Evolutionary conservation across 1,140 invertebrate genomes (phyloP), one percentile per base, ranked within the genome.

Genomic region (Chelonus insularis): DNA sequence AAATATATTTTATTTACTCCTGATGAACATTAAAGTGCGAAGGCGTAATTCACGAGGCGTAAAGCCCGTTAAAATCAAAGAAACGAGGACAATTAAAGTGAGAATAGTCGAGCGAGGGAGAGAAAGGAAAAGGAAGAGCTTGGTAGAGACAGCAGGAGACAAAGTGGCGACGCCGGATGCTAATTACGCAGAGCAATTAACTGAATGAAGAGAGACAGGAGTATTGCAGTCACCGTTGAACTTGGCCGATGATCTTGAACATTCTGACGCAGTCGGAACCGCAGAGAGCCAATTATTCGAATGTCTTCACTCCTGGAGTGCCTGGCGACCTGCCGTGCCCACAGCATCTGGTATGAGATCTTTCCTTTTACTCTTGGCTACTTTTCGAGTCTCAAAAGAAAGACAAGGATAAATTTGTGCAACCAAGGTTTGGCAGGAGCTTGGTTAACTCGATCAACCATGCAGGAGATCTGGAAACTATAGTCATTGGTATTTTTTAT

Each of bases 241-340:
- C 36, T 39, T 14, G 9, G 4, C 4, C 36, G 36, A 29, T 29
- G 25, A 29, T 29, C 25, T 29, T 29, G 25, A 4, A 29, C 25
- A 29, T 29, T 29, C 36, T 39, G 36, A 39, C 36, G 36, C 63
- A 66, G 64, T 72, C 56, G 63, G 66, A 72, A 72, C 69, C 69
- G 68, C 70, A 71, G 51, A 62, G 63, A 63, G 36, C 70, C 71
- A 73, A 73, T 73, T 73, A 73, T 68, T 73, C 64, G 58, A 70
- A 73, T 68, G 68, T 72, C 70, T 73, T 73, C 71, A 72, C 71
- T 73, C 67, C 65, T 62, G 65, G 70, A 65, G 68, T 64, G 70
- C 67, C 68, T 68, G 12, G 66, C 67, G 67, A 72, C 72, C 72
- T 59, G 69, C 63, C 66, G 71, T 32, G 70, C 63, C 45, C 62